Conservation (phyloP, 2,797 vertebrate genomes). For the Potorous gilbertii region DNA sequence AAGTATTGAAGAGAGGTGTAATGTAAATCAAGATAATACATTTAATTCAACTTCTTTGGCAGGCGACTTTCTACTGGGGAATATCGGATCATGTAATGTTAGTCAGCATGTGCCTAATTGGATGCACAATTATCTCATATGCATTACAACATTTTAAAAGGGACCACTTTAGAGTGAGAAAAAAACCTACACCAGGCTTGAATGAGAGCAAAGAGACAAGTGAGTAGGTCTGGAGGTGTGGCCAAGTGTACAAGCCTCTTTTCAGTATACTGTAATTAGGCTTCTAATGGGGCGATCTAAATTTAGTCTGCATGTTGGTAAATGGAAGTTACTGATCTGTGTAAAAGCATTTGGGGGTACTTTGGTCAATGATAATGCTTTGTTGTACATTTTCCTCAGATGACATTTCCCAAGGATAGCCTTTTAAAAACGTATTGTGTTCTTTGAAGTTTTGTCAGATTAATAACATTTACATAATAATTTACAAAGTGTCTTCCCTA, state of each 20-base stretch:
- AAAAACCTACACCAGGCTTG: not conserved
- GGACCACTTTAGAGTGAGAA: not conserved
- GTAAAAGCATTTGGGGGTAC: slow-evolving; percentile 29
- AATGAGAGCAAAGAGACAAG: not conserved
- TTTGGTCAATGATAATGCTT: slow-evolving; percentile 8
- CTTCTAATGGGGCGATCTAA: not conserved
- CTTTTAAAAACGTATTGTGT: not conserved
- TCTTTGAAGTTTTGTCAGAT: not conserved
- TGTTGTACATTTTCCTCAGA: slow-evolving; percentile 40
- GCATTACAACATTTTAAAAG: slow-evolving; percentile 55
- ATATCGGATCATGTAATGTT: slow-evolving; percentile 39
- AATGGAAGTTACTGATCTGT: slow-evolving; percentile 19
- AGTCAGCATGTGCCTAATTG: slow-evolving; percentile 6
- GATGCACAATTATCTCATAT: slow-evolving; percentile 18
- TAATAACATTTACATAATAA: not conserved
- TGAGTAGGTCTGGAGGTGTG: not conserved
- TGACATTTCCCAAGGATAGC: slow-evolving; percentile 17
- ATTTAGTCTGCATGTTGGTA: not conserved
- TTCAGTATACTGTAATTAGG: not conserved
- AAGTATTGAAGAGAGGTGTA: slow-evolving; percentile 52
- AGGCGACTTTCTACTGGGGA: slow-evolving; percentile 49
- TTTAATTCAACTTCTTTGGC: slow-evolving; percentile 52
- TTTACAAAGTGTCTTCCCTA: not conserved
- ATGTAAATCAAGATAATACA: slow-evolving; percentile 56
- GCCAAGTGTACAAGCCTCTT: too few relatives aligned